Base-by-base conservation (phyloP, 2,888 invertebrate genomes). In the Plebejus anna region DNA sequence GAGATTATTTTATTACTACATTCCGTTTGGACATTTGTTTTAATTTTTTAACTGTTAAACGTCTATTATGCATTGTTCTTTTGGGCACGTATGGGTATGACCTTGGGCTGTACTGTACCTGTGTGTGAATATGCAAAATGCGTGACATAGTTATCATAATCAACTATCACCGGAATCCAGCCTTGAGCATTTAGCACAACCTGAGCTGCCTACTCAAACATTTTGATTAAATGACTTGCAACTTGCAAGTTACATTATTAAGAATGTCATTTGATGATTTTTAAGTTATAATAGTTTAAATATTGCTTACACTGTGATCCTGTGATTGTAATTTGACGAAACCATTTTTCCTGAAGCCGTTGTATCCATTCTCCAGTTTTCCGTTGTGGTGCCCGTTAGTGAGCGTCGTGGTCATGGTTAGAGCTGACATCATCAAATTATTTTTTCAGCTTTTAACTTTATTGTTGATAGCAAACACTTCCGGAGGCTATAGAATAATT, bases 321-420 rank as follows among this genome's bases (percentile, higher is more conserved):
- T 82, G 78, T 75, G 81, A 78, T 82, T 88, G 88, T 77, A 85
- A 84, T 83, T 90, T 91, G 42, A 84, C 82, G 80, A 84, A 90
- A 86, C 92, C 91, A 81, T 92, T 92, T 83, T 90, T 92, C 81
- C 89, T 89, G 83, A 88, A 90, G 76, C 90, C 90, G 78, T 90
- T 90, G 75, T 89, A 80, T 77, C 86, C 84, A 51, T 85, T 87
- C 83, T 91, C 91, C 81, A 89, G 78, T 82, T 89, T 90, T 76
- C 89, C 89, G 80, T 89, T 90, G 79, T 85, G 82, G 82, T 88
- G 90, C 79, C 90, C 90, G 79, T 91, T 90, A 61, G 87, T 89
- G 77, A 91, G 86, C 75, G 90, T 91, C 71, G 91, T 90, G 76
- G 92, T 91, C 84, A 92, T 86, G 78, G 92, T 92, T 79, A 91